Conservation (phyloP, 2,888 invertebrate genomes). For the Andrena dorsata region DNA sequence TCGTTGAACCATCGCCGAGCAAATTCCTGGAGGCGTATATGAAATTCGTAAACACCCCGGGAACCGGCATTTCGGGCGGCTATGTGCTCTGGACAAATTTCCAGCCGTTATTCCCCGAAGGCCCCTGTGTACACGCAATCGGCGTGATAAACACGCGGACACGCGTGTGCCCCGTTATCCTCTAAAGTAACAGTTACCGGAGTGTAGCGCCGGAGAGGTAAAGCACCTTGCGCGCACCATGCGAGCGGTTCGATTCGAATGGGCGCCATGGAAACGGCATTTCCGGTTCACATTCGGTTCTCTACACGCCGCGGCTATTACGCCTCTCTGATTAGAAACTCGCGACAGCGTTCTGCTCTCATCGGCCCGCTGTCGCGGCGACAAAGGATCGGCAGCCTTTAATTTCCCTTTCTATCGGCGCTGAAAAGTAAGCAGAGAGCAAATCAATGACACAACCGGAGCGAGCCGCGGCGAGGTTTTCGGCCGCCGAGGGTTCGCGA, state of each 20-base stretch:
- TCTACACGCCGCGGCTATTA: constrained; percentile 71
- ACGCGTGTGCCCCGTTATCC: constrained; percentile 66
- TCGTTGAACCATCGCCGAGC: constrained; percentile 8
- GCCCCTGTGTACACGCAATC: constrained; percentile 56
- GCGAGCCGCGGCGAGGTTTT: neutral
- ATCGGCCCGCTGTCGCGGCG: constrained; percentile 5
- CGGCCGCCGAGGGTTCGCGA: no score
- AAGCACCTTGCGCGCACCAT: constrained; percentile 66
- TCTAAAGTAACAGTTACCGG: constrained; percentile 76
- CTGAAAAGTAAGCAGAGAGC: constrained; percentile 7
- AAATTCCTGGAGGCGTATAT: neutral
- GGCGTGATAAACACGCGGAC: constrained; percentile 57
- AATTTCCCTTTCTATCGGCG: constrained; percentile 52
- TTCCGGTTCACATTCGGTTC: constrained; percentile 79
- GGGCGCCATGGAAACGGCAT: constrained; percentile 77
- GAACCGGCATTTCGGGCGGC: neutral
- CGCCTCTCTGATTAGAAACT: constrained; percentile 75
- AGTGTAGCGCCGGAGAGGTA: constrained; percentile 59
- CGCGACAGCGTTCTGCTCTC: constrained; percentile 19
- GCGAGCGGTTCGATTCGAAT: constrained; percentile 72
- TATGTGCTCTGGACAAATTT: constrained; percentile 40
- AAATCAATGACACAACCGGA: constrained; percentile 3
- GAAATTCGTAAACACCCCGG: constrained; percentile 14
- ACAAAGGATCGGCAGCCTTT: constrained; percentile 34
- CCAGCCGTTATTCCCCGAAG: constrained; percentile 53